These are phyloP conservation scores for Numida meleagris DNA, from an alignment of 2,113 vertebrate species.

Conservation along the genomic window DNA sequence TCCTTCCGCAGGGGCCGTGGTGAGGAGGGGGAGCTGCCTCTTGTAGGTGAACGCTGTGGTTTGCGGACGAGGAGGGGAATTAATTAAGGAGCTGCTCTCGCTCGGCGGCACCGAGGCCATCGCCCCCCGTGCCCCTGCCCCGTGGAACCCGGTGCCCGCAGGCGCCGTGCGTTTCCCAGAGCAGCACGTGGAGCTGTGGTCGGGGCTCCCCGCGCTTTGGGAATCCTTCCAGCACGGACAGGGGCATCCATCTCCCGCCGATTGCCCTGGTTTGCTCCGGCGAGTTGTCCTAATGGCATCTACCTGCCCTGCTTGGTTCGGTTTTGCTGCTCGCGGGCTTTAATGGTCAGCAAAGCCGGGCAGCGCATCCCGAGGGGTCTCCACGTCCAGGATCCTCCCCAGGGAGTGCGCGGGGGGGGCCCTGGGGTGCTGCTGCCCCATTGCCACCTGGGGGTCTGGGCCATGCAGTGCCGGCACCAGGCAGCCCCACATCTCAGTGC, in stretches of 20 bases:
- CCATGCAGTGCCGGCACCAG: neutral
- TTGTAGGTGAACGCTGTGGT: neutral
- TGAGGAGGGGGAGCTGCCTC: no score
- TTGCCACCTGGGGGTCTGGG: neutral
- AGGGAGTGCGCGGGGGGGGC: no score
- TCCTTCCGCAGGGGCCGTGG: neutral
- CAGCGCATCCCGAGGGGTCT: neutral
- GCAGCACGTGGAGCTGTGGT: neutral
- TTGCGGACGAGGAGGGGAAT: neutral
- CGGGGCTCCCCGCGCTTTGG: neutral
- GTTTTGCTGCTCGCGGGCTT: neutral
- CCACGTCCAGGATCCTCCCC: no score
- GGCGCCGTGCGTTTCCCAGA: neutral
- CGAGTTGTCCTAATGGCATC: neutral
- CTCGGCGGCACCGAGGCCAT: neutral
- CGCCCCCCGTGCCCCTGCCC: neutral
- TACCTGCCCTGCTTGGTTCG: neutral
- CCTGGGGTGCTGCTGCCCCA: neutral
- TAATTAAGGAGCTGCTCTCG: neutral
- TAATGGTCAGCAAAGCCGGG: neutral
- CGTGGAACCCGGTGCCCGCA: neutral
- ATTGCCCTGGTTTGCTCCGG: neutral
- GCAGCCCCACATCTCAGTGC: neutral
- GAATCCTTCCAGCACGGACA: neutral
- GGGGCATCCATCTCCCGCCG: neutral